A percentile compares a stretch with the other conserved stretches of the same genome.
These are phyloP conservation scores for Dendrolimus pini DNA, from an alignment of 2,888 invertebrate genomes.

Conservation along the genomic window DNA sequence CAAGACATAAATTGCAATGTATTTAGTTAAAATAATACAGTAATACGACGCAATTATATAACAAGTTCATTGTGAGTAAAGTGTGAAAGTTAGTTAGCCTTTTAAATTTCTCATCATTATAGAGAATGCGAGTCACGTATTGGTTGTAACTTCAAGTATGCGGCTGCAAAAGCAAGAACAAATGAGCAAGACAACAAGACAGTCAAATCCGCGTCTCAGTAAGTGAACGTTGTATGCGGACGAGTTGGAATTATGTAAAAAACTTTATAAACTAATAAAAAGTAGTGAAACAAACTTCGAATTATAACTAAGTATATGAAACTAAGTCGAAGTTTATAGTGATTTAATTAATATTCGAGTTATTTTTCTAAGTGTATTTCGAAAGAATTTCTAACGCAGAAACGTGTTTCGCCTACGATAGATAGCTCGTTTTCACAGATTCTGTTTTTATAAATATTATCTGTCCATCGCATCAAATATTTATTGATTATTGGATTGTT, in stretches of 20 bases:
- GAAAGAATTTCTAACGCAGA: not conserved
- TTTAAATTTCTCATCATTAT: constrained; percentile 12
- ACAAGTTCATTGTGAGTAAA: too few relatives aligned
- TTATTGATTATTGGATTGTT: not conserved
- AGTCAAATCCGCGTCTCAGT: constrained; percentile 32
- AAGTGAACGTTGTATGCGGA: not conserved
- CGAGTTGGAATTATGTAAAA: not conserved
- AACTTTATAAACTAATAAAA: not conserved
- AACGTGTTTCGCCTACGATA: not conserved
- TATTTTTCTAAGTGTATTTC: not conserved
- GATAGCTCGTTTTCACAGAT: not conserved
- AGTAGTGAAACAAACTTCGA: not conserved
- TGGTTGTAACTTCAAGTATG: constrained; percentile 19
- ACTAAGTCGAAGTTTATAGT: not conserved
- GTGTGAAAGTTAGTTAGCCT: not conserved
- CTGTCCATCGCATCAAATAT: not conserved
- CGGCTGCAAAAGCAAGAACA: too few relatives aligned
- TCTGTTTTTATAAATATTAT: not conserved
- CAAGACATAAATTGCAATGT: not conserved
- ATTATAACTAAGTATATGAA: not conserved
- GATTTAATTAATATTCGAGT: not conserved
- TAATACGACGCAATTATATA: not conserved
- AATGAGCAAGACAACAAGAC: constrained; percentile 14
- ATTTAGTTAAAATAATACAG: not conserved
- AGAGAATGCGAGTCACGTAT: constrained; percentile 55